Evolutionary conservation across 2,797 vertebrate genomes (phyloP).

Genomic region (Sphenodon punctatus): DNA sequence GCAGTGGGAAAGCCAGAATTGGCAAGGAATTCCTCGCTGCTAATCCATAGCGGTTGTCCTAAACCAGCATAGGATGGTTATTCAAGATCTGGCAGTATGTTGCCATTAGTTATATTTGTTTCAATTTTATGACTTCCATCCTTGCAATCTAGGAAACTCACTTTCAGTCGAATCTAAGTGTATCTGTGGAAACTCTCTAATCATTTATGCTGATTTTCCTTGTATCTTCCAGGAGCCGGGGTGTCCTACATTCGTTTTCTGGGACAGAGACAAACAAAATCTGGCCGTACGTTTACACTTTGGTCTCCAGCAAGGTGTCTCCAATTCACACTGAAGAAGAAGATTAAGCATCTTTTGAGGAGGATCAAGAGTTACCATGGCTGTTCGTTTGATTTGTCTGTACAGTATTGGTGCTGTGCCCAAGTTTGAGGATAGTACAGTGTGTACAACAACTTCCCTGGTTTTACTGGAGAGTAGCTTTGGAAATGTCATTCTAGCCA

Average conservation of each 20-base stretch:
- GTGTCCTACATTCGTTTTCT: slow-evolving; percentile 91
- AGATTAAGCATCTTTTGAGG: slow-evolving; percentile 42
- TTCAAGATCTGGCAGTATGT: background rate
- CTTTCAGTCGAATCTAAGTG: too few species aligned
- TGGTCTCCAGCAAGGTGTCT: slow-evolving; percentile 87
- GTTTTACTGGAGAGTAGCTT: background rate
- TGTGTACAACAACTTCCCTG: slow-evolving; percentile 22
- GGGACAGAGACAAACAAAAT: slow-evolving; percentile 95
- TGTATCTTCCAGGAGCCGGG: slow-evolving; percentile 81
- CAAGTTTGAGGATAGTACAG: background rate
- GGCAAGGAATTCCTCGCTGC: too few species aligned
- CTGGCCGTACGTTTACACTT: slow-evolving; percentile 92
- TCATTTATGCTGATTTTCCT: background rate
- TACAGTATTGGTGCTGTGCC: slow-evolving; percentile 37
- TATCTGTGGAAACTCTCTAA: background rate
- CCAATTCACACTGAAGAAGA: slow-evolving; percentile 71
- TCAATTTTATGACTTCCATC: too few species aligned
- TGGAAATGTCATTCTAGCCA: background rate
- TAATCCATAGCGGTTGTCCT: too few species aligned
- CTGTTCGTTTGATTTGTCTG: slow-evolving; percentile 13
- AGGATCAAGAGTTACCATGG: slow-evolving; percentile 26
- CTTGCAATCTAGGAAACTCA: too few species aligned
- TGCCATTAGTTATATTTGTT: background rate
- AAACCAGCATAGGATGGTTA: too few species aligned
- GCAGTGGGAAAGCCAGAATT: too few species aligned